These are phyloP conservation scores for Pimpla rufipes DNA, from an alignment of 2,888 invertebrate genomes.

Conservation along the genomic window DNA sequence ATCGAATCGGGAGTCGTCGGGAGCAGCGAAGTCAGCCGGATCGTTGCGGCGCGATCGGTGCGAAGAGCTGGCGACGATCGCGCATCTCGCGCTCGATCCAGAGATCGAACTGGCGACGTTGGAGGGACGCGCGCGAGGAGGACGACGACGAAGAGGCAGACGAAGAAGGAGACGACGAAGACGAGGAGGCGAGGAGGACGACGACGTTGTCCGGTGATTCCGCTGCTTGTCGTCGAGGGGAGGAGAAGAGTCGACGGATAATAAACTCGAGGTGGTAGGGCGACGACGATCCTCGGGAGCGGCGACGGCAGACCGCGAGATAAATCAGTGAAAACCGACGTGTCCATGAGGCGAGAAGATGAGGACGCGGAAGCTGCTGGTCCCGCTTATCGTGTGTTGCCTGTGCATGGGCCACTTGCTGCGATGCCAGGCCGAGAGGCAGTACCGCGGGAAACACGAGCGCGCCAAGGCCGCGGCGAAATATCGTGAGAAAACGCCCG, in stretches of 20 bases:
- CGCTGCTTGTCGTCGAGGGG: constrained; percentile 9
- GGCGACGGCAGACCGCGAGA: constrained; percentile 48
- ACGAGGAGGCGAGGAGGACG: constrained; percentile 5
- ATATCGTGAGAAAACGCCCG: constrained; percentile 68
- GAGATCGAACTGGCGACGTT: constrained; percentile 31
- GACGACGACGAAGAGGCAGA: constrained; percentile 25
- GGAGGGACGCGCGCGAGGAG: constrained; percentile 31
- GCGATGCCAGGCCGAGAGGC: constrained; percentile 64
- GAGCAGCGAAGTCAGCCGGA: constrained; percentile 54
- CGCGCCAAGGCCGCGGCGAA: constrained; percentile 61
- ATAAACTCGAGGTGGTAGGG: constrained; percentile 46
- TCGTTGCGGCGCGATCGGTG: constrained; percentile 66
- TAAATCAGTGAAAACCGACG: constrained; percentile 72
- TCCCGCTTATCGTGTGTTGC: constrained; percentile 73
- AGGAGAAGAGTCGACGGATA: constrained; percentile 27
- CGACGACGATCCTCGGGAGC: constrained; percentile 25
- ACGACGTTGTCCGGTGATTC: background rate
- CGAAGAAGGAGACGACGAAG: constrained; percentile 24
- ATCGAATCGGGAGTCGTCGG: constrained; percentile 27
- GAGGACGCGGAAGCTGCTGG: constrained; percentile 77
- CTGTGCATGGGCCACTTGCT: constrained; percentile 64
- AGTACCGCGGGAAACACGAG: constrained; percentile 6
- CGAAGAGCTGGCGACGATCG: constrained; percentile 63
- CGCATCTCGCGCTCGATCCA: background rate
- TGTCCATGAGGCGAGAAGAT: constrained; percentile 80